A percentile compares a stretch with the other conserved stretches of the same genome.
Conservation (phyloP, 2,113 vertebrate genomes). For the Fregetta grallaria region DNA sequence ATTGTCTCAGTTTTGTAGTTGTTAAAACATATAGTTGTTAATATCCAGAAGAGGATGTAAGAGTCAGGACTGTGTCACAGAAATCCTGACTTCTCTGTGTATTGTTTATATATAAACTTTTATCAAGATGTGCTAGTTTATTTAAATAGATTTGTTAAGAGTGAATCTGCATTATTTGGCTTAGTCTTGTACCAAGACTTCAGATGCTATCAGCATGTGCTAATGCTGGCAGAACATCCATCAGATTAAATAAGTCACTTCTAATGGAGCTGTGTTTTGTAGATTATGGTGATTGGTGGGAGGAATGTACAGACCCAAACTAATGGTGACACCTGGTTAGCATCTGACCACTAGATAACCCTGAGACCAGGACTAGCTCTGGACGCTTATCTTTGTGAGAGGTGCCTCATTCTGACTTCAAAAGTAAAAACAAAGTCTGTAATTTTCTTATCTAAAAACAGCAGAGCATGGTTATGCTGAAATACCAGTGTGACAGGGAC, state of each 20-base stretch:
- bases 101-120: not conserved
- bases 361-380: not conserved
- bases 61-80: not conserved
- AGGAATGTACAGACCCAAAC: not conserved
- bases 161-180: not conserved
- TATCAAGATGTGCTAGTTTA: not conserved
- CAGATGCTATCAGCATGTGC: not conserved
- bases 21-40: not conserved
- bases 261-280: not conserved
- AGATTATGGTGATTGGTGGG: not conserved
- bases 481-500: not conserved
- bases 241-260: not conserved
- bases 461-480: not conserved
- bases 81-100: not conserved
- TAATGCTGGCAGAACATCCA: not conserved
- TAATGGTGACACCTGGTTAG: not conserved
- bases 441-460: constrained; percentile 29
- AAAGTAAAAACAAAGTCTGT: not conserved
- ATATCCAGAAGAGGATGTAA: not conserved
- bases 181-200: not conserved
- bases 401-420: constrained; percentile 1
- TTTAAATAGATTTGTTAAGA: not conserved
- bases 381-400: not conserved
- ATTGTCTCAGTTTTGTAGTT: not conserved
- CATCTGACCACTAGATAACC: constrained; percentile 5